Base-by-base conservation (phyloP, 2,797 vertebrate genomes). In the Buceros bicornis region DNA sequence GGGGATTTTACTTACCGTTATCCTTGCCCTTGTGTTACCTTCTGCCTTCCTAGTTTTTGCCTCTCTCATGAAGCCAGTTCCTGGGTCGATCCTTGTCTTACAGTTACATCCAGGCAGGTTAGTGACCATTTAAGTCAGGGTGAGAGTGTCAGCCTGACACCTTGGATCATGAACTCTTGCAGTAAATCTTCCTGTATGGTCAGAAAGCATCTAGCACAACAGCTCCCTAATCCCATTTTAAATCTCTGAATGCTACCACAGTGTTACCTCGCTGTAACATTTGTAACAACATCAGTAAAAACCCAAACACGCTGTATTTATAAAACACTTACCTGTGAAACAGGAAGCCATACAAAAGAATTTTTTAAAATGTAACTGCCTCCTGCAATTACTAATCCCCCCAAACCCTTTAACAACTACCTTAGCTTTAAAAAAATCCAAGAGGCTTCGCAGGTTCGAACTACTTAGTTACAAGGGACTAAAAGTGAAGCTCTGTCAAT, bases 401-500 rank as follows among this genome's bases (percentile, higher is more conserved):
- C 35, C 16, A 48, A 54, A 70, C 21, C 71, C 45, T 66, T 53
- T 56, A 92, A 82, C n/a, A 71, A 58, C 47, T 21, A 64, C 29
- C 4, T 81, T 15, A 64, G 29, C 33, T 74, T 73, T 26, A 51
- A 89, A 95, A 77, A 56, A 77, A 69, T 6, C 40, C 40, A 56
- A 42, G 50, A 71, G 64, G 42, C 22, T 83, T 62, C 42, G 37
- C 58, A 91, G 31, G 71, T 85, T 92, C 8, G 9, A 94, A 82
- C 45, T 56, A 35, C 35, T 60, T 54, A 33, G 64, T 87, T 88
- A 53, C 40, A 22, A 64, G 51, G 29, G 76, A 87, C 72, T n/a
- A 57, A 69, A 74, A 90, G 53, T 7, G 19, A 87, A 95, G 54
- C 31, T 72, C 71, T 85, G 73, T 72, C 80, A 90, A 92, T 86